A percentile compares a stretch with the other conserved stretches of the same genome.
These are phyloP conservation scores for Burhinus bistriatus DNA, from an alignment of 2,113 vertebrate genomes.

Conservation along the genomic window DNA sequence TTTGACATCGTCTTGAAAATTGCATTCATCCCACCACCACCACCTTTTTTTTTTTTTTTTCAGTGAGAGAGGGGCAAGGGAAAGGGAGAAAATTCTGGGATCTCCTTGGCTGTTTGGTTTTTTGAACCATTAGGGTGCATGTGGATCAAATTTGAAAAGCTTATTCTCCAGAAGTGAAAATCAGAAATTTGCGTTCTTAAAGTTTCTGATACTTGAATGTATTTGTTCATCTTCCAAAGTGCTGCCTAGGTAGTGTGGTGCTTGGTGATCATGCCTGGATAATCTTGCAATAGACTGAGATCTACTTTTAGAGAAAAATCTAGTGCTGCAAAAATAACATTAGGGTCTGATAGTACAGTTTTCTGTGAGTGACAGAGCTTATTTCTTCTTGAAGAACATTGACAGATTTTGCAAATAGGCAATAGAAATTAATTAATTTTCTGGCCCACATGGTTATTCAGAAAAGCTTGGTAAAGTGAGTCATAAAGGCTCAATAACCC, in stretches of 20 bases:
- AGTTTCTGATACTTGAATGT: background rate
- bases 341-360: background rate
- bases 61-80: background rate
- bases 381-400: background rate
- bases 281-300: background rate
- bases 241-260: background rate
- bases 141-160: background rate
- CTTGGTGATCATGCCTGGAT: background rate
- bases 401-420: slow-evolving; percentile 20
- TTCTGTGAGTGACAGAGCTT: background rate
- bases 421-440: slow-evolving; percentile 45
- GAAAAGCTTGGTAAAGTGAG: slow-evolving; percentile 1
- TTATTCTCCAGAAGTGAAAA: background rate
- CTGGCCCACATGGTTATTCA: background rate
- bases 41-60: rapidly evolving
- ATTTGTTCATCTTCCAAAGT: background rate
- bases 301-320: background rate
- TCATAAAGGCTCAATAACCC: background rate
- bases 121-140: background rate
- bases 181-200: background rate
- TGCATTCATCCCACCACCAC: rapidly evolving
- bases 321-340: background rate
- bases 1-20: background rate
- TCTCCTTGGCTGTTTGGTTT: background rate
- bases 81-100: background rate